These are phyloP conservation scores for Tridacna crocea DNA, from an alignment of 2,888 invertebrate species.

Conservation along the genomic window DNA sequence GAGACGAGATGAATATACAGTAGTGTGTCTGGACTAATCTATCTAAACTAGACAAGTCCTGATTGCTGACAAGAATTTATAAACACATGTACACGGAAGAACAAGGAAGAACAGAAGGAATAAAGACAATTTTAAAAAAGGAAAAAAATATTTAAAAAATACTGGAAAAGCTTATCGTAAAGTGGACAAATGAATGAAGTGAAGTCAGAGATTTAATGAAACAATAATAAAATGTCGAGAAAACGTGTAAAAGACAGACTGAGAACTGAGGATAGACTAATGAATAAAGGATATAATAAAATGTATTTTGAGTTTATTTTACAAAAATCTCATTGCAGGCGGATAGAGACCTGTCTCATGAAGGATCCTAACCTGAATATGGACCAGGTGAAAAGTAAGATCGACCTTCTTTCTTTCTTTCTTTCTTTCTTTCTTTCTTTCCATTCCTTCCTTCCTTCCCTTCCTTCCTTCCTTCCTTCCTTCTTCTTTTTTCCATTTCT, in stretches of 20 bases:
- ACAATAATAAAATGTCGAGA: background rate
- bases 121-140: background rate
- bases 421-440: background rate
- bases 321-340: constrained; percentile 44
- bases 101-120: too few relatives aligned
- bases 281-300: constrained; percentile 16
- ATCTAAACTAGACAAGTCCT: too few relatives aligned
- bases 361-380: constrained; percentile 53
- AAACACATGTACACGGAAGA: too few relatives aligned
- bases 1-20: too few relatives aligned
- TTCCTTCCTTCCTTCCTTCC: too few relatives aligned
- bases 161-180: background rate
- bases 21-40: too few relatives aligned
- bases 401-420: constrained; percentile 5
- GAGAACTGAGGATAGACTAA: background rate
- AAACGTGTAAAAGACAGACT: background rate
- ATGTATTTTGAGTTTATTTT: constrained; percentile 23
- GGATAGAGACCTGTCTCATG: constrained; percentile 44
- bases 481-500: too few relatives aligned
- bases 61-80: too few relatives aligned
- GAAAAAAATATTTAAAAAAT: background rate
- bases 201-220: too few relatives aligned
- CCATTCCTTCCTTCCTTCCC: too few relatives aligned
- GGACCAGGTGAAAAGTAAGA: constrained; percentile 58
- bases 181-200: background rate